Base-by-base conservation (phyloP, 2,888 invertebrate species). In the Ormia ochracea region DNA sequence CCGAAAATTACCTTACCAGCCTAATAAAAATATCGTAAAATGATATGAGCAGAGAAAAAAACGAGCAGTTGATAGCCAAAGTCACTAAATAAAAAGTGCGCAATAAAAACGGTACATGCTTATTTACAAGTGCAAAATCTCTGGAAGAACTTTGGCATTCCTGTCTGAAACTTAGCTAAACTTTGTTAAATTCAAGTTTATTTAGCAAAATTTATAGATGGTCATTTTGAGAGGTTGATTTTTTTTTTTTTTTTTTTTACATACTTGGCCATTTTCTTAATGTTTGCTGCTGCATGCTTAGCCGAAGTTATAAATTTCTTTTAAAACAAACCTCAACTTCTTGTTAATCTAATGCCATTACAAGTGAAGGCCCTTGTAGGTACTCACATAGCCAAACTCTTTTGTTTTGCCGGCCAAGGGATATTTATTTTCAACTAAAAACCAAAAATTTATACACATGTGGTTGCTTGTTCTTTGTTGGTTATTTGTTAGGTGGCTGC, bases 1-100 rank as follows among this genome's bases (percentile, higher is more conserved):
- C 69, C 14, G 59, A 77, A 74, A 82, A 82, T 82, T 82, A 82
- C 82, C 81, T 82, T 74, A 69, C 81, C 79, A 83, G 83, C 80
- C 82, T 78, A 80, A 83, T 83, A 83, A 83, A 83, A 83, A 81
- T 77, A 78, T 81, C 82, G 82, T 83, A 83, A 83, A 83, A 65
- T 54, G 21, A 65, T 43, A 72, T 75, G 66, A 66, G 48, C 56
- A 52, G 12, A 38, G 5, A 33, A 12, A 36, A 36, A 36, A 36
- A 36, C n/a, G 45, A 52, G 17, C 52, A 21, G 10, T 21, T 50
- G 45, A 38, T 38, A 28, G 56, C 28, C 59, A 73, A 61, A 65
- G 59, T 70, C 65, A 63, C 54, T 73, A 56, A 58, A 72, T 80
- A 63, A 63, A 76, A 68, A 52, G 74, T 63, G 28, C 26, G 17